Evolutionary conservation across 2,797 vertebrate species (phyloP), one percentile per base, ranked within the genome.

Genomic region (Manis crassicaudata): DNA sequence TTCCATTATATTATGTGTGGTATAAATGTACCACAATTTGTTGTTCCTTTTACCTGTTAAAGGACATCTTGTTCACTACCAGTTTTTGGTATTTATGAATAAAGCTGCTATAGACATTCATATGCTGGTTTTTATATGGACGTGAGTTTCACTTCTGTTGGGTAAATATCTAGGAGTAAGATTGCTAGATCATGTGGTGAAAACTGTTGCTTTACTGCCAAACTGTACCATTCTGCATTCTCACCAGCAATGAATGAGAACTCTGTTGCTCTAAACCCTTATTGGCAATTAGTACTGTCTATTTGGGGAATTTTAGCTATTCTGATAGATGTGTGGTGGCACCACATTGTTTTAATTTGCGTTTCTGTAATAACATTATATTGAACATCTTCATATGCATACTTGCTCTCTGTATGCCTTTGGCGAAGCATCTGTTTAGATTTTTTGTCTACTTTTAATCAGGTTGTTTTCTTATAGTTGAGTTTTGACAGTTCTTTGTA

Each of bases 351-450:
- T 96, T 96, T n/a, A 79, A 58, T 92, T 94, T 93, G 43, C 16
- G 72, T 93, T 83, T 97, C 67, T 92, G 14, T 77, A 75, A 50
- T 93, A 68, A 88, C n/a, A 68, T 90, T 35, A 67, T 88, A 73
- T 3, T 75, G 46, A 65, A 52, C 18, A 58, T 90, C 40, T 92
- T 85, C 35, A 60, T 52, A 62, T 77, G 21, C 27, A 25, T 81
- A 83, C 72, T 92, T 93, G 8, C 46, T 72, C 62, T 96, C 63
- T 93, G 29, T 68, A 8, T 62, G 21, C 82, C 43, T 72, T 92
- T 70, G 27, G 12, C 95, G 56, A 92, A 62, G 11, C 75, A 88
- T 54, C 56, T 87, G 13, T 67, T 94, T 68, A 65, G 25, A 60
- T 76, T 87, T 70, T 52, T 72, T 54, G 60, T 40, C 40, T 35